These are phyloP conservation scores for Myrmecobius fasciatus DNA, from an alignment of 2,113 vertebrate genomes.

Conservation along the genomic window DNA sequence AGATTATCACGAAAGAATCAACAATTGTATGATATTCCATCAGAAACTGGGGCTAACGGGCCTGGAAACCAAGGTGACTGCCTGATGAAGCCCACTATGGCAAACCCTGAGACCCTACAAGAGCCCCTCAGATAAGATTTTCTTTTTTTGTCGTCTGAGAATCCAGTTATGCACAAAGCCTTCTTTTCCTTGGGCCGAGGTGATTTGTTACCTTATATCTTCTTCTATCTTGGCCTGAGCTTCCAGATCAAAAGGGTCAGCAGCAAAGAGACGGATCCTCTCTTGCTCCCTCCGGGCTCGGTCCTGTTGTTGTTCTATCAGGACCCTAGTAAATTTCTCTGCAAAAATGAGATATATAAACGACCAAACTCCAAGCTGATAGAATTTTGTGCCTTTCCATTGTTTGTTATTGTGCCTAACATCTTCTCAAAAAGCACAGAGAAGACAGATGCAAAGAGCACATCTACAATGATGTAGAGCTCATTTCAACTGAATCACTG, in stretches of 20 bases:
- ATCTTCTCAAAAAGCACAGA: slow-evolving; percentile 28
- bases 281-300: slow-evolving; percentile 95
- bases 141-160: background rate
- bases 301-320: slow-evolving; percentile 97
- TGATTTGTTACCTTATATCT: slow-evolving; percentile 92
- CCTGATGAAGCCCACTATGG: background rate
- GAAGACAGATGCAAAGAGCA: slow-evolving; percentile 8
- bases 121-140: background rate
- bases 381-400: background rate
- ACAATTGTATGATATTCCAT: background rate
- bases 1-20: background rate
- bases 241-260: slow-evolving; percentile 98
- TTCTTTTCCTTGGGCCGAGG: background rate
- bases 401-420: slow-evolving; percentile 13
- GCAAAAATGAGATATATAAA: slow-evolving; percentile 50
- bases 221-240: slow-evolving; percentile 99
- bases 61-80: background rate
- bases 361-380: slow-evolving; percentile 26
- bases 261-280: slow-evolving; percentile 94
- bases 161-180: background rate
- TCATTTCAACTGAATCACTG: background rate
- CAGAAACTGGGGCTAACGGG: background rate
- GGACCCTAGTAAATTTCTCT: slow-evolving; percentile 96
- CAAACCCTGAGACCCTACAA: slow-evolving; percentile 16
- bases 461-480: slow-evolving; percentile 15